Conservation (phyloP, 1,140 invertebrate genomes). For the Anastrepha obliqua region DNA sequence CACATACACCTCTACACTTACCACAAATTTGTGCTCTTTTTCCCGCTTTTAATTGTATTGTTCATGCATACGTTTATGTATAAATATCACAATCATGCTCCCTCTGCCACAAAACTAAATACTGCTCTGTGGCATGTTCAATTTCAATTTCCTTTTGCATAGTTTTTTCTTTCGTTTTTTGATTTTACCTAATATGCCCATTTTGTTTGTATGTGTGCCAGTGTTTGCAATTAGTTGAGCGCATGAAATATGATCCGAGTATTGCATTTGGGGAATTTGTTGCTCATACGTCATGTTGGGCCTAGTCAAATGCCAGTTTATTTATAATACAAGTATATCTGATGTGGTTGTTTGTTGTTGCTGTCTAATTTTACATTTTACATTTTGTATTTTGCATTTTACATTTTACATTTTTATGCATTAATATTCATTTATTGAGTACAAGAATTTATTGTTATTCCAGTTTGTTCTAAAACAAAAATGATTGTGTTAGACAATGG, state of each 20-base stretch:
- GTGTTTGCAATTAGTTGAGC: slow-evolving; percentile 39
- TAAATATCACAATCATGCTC: neutral
- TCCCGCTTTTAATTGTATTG: neutral
- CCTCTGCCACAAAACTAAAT: slow-evolving; percentile 21
- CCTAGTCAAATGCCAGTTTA: slow-evolving; percentile 2
- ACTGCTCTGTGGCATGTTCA: slow-evolving; percentile 8
- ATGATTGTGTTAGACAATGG: slow-evolving; percentile 28
- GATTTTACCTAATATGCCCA: neutral
- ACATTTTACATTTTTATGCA: neutral
- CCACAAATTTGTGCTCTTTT: too few relatives aligned
- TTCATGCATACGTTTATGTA: neutral
- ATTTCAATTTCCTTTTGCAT: neutral
- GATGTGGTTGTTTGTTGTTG: neutral
- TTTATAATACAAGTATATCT: slow-evolving; percentile 1
- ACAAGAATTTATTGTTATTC: neutral
- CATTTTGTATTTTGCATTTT: neutral
- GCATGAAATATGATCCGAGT: slow-evolving; percentile 14
- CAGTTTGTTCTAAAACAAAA: neutral
- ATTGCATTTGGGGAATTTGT: slow-evolving; percentile 37
- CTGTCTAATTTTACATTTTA: neutral
- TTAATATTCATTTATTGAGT: slow-evolving; percentile 13
- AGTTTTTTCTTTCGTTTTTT: neutral
- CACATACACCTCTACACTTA: too few relatives aligned
- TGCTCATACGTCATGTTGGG: slow-evolving; percentile 38
- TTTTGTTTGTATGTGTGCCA: neutral